phyloP scores from a whole-genome alignment of 2,113 vertebrate species.

The Thermophis baileyi region DNA sequence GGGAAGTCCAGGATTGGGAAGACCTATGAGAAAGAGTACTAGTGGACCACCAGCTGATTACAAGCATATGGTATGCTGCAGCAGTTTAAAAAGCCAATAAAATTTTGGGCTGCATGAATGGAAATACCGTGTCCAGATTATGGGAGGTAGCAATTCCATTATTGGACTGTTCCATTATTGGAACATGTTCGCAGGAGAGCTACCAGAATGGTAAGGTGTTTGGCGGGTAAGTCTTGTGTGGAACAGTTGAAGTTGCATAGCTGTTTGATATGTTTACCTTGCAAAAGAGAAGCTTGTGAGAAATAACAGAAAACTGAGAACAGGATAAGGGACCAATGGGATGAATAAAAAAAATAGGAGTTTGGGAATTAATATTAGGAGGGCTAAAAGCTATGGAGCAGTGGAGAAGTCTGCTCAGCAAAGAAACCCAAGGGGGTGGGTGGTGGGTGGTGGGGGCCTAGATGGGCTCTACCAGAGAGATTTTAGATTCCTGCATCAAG shows the following conservation, averaged over 20 bases:
- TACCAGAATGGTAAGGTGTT: neutral
- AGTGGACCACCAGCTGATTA: neutral
- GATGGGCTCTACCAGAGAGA: neutral
- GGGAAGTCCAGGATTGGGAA: neutral
- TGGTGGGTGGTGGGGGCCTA: fast-evolving
- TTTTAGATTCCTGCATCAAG: neutral
- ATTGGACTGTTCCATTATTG: neutral
- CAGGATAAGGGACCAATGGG: neutral
- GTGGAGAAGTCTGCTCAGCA: neutral
- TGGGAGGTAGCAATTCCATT: neutral
- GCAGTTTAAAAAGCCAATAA: neutral
- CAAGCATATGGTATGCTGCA: neutral
- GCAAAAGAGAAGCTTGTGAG: neutral
- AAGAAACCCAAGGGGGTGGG: neutral
- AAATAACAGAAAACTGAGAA: neutral
- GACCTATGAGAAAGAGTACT: neutral
- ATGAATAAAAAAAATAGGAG: neutral
- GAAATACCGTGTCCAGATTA: neutral
- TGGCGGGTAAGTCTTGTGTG: neutral
- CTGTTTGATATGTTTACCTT: neutral
- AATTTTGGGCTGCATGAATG: neutral
- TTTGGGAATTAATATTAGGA: neutral
- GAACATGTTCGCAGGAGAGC: neutral
- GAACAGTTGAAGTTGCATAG: neutral
- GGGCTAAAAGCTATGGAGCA: neutral